phyloP scores from a whole-genome alignment of 2,888 invertebrate species.

The Phengaris alcon region DNA sequence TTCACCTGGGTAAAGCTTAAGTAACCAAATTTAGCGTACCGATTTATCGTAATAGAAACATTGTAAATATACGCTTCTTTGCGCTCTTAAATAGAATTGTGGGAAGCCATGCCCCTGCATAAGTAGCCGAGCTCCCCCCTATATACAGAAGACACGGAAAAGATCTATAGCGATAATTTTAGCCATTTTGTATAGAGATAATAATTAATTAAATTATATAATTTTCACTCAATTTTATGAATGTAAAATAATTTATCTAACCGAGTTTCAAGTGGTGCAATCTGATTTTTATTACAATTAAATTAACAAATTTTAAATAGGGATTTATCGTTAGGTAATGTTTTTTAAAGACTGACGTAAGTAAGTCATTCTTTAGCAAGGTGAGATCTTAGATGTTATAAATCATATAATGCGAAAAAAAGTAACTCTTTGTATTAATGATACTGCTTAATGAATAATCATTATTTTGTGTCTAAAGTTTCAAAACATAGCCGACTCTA shows the following conservation, averaged over 20 bases:
- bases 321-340: too few relatives aligned
- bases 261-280: too few relatives aligned
- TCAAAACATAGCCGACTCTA: constrained; percentile 5
- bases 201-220: not conserved
- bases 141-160: not conserved
- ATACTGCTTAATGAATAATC: constrained; percentile 1
- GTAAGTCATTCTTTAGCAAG: not conserved
- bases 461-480: constrained; percentile 13
- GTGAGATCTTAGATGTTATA: too few relatives aligned
- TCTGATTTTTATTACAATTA: too few relatives aligned
- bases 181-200: not conserved
- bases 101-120: constrained; percentile 69
- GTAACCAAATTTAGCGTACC: constrained; percentile 70
- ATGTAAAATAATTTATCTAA: too few relatives aligned
- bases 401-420: too few relatives aligned
- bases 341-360: not conserved
- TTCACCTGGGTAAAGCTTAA: constrained; percentile 70
- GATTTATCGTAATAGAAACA: constrained; percentile 77
- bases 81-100: constrained; percentile 68
- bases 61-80: constrained; percentile 70
- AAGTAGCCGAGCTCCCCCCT: constrained; percentile 43
- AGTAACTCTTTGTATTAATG: not conserved
- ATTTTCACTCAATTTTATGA: not conserved
- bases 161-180: constrained; percentile 22
- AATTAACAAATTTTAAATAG: too few relatives aligned